Evolutionary conservation across 2,888 invertebrate genomes (phyloP), one percentile per base, ranked within the genome.

Genomic region (Gortyna flavago): DNA sequence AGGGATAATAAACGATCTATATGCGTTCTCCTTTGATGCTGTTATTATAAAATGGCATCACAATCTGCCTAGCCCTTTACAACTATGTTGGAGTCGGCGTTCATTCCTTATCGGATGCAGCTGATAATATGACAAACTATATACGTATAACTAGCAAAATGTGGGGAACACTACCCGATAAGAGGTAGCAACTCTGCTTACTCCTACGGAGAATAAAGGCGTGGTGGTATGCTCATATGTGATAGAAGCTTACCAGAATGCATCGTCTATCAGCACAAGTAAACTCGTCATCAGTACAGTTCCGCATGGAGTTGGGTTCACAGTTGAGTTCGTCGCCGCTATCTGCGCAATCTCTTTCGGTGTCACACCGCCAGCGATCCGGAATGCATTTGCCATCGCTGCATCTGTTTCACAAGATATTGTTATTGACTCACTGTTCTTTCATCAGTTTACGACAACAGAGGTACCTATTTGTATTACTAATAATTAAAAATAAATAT

Each of bases 241-340:
- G 16, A 21, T 59, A 21, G 5, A 65, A 65, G 41, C 90, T 94
- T 94, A 98, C 98, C 97, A 98, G 93, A 89, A 98, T 98, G 92
- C 98, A 98, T 67, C 97, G 97, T 35, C 98, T 98, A 88, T 97
- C 98, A 72, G 97, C 95, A 90, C 99, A 99, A 1, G 97, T 97
- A 89, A 97, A 98, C 91, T 98, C 98, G 69, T 98, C 98, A 0
- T 97, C 93, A 0, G 97, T 97, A 91, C 99, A 99, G 66, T 97
- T 97, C 79, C 97, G 94, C 44, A 97, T 97, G 48, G 97, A 97
- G 77, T 95, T 96, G 13, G 97, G 97, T 79, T 97, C 97, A 91
- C 98, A 98, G 87, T 97, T 97, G 18, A 97, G 96, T 92, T 98
- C 98, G 90, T 98, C 98, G 87, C 98, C 98, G 4, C 98, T 98